Conservation (phyloP, 2,888 invertebrate genomes). For the Stenolophus ochropezus region DNA sequence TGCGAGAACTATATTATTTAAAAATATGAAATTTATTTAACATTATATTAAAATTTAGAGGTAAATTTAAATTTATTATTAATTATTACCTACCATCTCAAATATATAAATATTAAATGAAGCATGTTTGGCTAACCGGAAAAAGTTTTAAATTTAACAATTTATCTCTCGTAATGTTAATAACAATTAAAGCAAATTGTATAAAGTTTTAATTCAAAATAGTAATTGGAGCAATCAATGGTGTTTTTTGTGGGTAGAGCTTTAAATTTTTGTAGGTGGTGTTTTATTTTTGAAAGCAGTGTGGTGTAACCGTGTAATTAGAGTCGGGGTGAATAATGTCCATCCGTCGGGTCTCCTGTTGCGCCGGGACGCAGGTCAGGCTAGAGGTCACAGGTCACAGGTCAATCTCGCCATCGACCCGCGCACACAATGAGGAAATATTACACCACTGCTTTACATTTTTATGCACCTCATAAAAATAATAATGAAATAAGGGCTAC, state of each 20-base stretch:
- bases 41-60: no score
- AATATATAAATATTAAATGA: no score
- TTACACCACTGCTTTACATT: slow-evolving; percentile 22
- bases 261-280: neutral
- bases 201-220: neutral
- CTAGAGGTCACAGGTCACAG: slow-evolving; percentile 27
- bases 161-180: no score
- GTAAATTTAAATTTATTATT: no score
- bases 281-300: neutral
- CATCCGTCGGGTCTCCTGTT: slow-evolving; percentile 2
- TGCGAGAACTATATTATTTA: no score
- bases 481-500: slow-evolving; percentile 4
- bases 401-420: slow-evolving; percentile 34
- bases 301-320: neutral
- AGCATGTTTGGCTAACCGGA: no score
- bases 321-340: neutral
- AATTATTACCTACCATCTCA: no score
- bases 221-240: neutral
- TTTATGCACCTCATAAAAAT: slow-evolving; percentile 7
- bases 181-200: no score
- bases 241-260: neutral
- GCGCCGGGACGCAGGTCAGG: neutral
- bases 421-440: slow-evolving; percentile 8
- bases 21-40: no score
- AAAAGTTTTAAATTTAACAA: no score